Evolutionary conservation across 2,113 vertebrate species (phyloP).

Genomic region (Candoia aspera): DNA sequence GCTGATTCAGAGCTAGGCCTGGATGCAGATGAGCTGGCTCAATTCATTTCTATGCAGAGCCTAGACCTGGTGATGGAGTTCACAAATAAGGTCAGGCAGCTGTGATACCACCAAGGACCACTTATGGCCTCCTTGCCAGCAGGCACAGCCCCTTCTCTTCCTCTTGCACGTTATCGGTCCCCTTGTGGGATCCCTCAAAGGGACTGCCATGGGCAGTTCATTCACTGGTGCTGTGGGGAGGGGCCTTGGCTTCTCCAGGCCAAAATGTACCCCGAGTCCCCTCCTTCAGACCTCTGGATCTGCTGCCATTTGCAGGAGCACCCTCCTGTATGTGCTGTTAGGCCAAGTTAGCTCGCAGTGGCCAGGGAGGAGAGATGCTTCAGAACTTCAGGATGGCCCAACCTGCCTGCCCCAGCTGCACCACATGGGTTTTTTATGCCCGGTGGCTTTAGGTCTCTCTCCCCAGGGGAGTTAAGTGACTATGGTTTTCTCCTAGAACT

Average conservation of each 20-base stretch:
- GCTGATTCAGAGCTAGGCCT: conserved; percentile 70
- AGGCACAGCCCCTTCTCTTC: neutral
- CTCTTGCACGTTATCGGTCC: neutral
- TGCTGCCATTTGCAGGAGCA: neutral
- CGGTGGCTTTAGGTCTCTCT: neutral
- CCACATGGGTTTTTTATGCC: too few relatives aligned
- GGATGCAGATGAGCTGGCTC: conserved; percentile 68
- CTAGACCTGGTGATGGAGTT: conserved; percentile 84
- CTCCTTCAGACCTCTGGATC: neutral
- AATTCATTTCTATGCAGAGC: conserved; percentile 81
- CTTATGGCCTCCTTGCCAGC: neutral
- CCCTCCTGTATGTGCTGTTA: neutral
- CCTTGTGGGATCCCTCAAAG: neutral
- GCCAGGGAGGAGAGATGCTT: neutral
- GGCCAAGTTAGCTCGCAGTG: neutral
- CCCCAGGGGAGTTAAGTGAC: neutral
- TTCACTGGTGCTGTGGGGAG: neutral
- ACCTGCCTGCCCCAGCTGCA: neutral
- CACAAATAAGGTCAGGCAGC: conserved; percentile 71
- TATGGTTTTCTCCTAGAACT: conserved; percentile 68
- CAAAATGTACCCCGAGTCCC: too few relatives aligned
- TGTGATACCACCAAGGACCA: rapidly evolving
- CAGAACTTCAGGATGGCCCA: neutral
- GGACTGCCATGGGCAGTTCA: neutral
- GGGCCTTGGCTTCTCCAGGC: neutral